Percentiles rank a stretch among this genome's conserved stretches.
These are phyloP conservation scores for Adoxophyes honmai DNA, from an alignment of 1,140 invertebrate species.

Conservation along the genomic window DNA sequence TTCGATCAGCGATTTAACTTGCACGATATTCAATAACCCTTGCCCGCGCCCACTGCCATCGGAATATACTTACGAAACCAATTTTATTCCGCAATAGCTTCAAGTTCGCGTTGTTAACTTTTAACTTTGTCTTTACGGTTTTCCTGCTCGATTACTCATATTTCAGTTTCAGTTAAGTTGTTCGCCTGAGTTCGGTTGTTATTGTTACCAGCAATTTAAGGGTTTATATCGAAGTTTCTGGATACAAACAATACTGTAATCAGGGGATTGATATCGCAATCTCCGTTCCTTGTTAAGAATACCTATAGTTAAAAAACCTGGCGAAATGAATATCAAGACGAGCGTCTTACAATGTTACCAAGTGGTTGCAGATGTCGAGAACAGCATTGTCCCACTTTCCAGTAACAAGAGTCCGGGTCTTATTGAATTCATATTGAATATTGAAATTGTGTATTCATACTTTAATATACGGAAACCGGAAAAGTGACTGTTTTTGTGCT, in stretches of 20 bases:
- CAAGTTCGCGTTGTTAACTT: conserved; percentile 18
- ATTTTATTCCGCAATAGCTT: conserved; percentile 25
- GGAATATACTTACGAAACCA: conserved; percentile 21
- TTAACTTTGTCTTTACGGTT: conserved; percentile 11
- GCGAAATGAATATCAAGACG: conserved; percentile 8
- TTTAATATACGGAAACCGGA: conserved; percentile 4
- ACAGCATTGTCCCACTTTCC: conserved; percentile 5
- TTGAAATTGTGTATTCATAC: conserved; percentile 26
- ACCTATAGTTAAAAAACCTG: neutral
- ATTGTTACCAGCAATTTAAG: too few relatives aligned
- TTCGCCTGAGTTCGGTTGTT: neutral
- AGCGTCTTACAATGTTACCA: neutral
- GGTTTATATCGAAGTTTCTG: too few relatives aligned
- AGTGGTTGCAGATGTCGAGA: conserved; percentile 13
- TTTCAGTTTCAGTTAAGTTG: neutral
- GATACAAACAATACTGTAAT: too few relatives aligned
- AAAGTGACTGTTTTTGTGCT: conserved; percentile 7
- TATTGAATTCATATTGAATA: conserved; percentile 29
- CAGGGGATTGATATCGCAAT: too few relatives aligned
- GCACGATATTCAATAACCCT: conserved; percentile 22
- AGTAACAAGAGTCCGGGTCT: neutral
- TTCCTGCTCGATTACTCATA: neutral
- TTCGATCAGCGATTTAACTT: conserved; percentile 17
- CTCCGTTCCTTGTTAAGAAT: too few relatives aligned
- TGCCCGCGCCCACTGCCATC: neutral